Percentiles rank a stretch among this genome's conserved stretches.
phyloP scores from a whole-genome alignment of 2,888 invertebrate genomes.

The Notodonta ziczac region DNA sequence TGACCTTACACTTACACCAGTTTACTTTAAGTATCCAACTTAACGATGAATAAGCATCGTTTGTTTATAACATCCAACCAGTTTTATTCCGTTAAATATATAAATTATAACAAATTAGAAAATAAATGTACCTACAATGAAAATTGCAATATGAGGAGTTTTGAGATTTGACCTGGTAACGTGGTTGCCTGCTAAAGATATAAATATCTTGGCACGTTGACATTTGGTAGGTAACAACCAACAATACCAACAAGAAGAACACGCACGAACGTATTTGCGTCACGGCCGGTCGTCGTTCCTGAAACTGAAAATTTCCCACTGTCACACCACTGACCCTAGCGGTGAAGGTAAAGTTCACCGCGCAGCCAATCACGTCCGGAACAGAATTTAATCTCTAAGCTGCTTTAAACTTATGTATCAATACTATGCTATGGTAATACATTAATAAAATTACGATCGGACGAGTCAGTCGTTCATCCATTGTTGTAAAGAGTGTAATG shows the following conservation, averaged over 20 bases:
- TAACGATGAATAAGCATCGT: no score
- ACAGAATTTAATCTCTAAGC: not conserved
- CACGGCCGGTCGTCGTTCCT: conserved; percentile 71
- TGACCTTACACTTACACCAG: no score
- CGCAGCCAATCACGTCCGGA: conserved; percentile 16
- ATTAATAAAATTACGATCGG: no score
- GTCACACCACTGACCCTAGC: conserved; percentile 59
- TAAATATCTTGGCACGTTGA: conserved; percentile 58
- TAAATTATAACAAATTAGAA: not conserved
- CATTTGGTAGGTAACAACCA: conserved; percentile 42
- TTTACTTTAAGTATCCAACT: no score
- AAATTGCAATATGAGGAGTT: conserved; percentile 7
- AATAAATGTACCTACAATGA: not conserved
- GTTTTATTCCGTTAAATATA: not conserved
- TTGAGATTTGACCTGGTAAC: conserved; percentile 46
- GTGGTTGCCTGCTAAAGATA: conserved; percentile 48
- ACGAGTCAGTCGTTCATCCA: no score
- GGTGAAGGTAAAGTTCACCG: conserved; percentile 48
- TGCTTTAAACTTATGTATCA: no score
- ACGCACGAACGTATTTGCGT: conserved; percentile 56
- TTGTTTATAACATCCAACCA: not conserved
- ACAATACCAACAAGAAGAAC: conserved; percentile 44
- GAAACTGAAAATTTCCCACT: conserved; percentile 57
- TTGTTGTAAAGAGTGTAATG: not conserved
- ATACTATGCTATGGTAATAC: no score